Evolutionary conservation across 2,113 vertebrate genomes (phyloP).

Genomic region (Pampusana beccarii): DNA sequence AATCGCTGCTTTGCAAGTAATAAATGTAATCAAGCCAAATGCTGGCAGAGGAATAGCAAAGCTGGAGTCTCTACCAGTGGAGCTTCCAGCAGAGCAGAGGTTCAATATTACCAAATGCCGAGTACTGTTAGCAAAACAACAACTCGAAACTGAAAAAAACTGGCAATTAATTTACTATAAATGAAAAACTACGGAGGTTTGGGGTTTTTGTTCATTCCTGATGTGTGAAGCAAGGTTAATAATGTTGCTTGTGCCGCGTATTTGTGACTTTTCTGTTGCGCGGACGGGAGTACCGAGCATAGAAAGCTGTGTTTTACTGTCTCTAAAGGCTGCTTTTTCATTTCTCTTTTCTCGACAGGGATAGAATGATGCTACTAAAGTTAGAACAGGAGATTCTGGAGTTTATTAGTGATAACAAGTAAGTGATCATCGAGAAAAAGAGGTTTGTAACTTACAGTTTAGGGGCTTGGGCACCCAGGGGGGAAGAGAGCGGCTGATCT

Average conservation of each 20-base stretch:
- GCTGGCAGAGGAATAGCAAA: not conserved
- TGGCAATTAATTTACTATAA: not conserved
- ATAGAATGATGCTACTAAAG: constrained; percentile 99
- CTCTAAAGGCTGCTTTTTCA: not conserved
- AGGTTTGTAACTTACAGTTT: accelerated
- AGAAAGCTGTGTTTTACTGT: not conserved
- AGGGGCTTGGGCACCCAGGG: not conserved
- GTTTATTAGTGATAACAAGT: constrained; percentile 98
- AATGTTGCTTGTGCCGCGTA: not conserved
- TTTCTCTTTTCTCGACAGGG: constrained; percentile 76
- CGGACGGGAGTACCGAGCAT: not conserved
- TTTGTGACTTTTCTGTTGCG: not conserved
- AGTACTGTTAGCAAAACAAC: not conserved
- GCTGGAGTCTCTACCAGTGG: not conserved
- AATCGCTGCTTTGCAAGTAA: not conserved
- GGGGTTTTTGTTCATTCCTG: not conserved
- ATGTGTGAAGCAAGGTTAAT: too few relatives aligned
- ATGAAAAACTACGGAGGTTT: not conserved
- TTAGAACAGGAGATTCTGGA: constrained; percentile 99
- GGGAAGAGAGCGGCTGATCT: not conserved
- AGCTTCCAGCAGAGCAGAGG: not conserved
- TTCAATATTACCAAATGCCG: not conserved
- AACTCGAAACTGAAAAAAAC: not conserved
- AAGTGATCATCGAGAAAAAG: constrained; percentile 49
- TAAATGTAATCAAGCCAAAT: not conserved